Percentiles rank a stretch among this genome's conserved stretches.
These are phyloP conservation scores for Leucopternis melanops DNA, from an alignment of 2,113 vertebrate genomes.

Conservation along the genomic window DNA sequence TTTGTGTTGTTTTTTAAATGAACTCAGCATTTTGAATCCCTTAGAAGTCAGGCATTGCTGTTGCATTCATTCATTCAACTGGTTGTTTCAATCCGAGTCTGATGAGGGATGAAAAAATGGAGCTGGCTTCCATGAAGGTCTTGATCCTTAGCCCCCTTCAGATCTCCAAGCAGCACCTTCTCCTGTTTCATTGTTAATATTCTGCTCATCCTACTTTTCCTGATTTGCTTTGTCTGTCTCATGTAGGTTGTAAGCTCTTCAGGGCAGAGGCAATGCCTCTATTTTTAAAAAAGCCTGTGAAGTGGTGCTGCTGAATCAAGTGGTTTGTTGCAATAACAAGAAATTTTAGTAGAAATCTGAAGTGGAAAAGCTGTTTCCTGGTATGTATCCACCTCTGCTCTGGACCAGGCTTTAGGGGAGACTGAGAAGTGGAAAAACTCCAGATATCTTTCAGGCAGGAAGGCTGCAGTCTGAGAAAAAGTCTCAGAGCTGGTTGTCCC, in stretches of 20 bases:
- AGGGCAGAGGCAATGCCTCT: neutral
- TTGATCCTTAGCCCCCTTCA: neutral
- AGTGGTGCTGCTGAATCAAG: constrained; percentile 6
- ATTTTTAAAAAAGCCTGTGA: neutral
- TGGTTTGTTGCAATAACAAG: neutral
- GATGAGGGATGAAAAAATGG: neutral
- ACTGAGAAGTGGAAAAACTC: neutral
- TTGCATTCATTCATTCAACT: neutral
- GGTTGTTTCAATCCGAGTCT: neutral
- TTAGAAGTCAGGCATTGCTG: neutral
- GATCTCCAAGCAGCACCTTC: neutral
- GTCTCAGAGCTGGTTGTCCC: neutral
- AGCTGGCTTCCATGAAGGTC: neutral
- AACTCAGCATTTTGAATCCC: neutral
- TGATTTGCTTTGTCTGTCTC: neutral
- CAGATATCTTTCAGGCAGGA: neutral
- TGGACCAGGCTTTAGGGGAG: neutral
- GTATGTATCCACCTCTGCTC: neutral
- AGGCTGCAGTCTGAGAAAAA: neutral
- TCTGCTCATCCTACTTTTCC: neutral
- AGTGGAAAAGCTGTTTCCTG: constrained; percentile 6
- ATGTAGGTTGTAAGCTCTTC: neutral
- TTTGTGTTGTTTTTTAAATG: neutral
- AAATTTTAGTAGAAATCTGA: neutral
- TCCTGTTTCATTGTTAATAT: neutral